phyloP scores from a whole-genome alignment of 1,140 invertebrate genomes.

The Pogonomyrmex barbatus region DNA sequence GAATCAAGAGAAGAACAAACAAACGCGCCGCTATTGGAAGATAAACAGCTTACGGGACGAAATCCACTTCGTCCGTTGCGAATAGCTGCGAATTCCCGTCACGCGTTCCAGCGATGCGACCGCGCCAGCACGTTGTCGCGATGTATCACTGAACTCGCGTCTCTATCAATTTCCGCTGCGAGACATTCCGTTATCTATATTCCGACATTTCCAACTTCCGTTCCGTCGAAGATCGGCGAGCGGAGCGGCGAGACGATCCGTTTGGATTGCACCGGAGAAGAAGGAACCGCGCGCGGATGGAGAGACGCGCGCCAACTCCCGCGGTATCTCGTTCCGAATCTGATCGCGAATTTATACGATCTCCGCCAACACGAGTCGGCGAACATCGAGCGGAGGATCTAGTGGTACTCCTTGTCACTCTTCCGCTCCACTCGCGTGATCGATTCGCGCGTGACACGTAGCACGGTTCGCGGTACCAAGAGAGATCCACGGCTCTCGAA shows the following conservation, averaged over 20 bases:
- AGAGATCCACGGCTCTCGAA: background rate
- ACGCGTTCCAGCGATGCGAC: constrained; percentile 1
- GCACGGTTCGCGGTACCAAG: background rate
- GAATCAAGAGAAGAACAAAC: constrained; percentile 45
- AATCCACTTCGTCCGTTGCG: constrained; percentile 15
- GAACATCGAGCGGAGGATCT: constrained; percentile 32
- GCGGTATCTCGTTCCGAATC: background rate
- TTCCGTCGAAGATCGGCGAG: background rate
- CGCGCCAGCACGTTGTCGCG: constrained; percentile 25
- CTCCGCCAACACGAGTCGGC: background rate
- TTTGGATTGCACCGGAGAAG: background rate
- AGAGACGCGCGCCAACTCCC: background rate
- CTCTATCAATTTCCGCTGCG: constrained; percentile 44
- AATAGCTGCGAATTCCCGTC: constrained; percentile 40
- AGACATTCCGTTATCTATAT: background rate
- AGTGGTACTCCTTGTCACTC: background rate
- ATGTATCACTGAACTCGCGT: constrained; percentile 46
- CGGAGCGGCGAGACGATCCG: background rate
- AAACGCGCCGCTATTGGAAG: constrained; percentile 31
- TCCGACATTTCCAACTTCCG: background rate
- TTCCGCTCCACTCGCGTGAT: constrained; percentile 36
- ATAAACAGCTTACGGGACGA: constrained; percentile 39
- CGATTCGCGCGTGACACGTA: constrained; percentile 35
- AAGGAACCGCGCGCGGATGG: background rate
- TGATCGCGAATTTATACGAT: background rate